Base-by-base conservation (phyloP, 1,140 invertebrate genomes). In the Geopemphigus sp. region DNA sequence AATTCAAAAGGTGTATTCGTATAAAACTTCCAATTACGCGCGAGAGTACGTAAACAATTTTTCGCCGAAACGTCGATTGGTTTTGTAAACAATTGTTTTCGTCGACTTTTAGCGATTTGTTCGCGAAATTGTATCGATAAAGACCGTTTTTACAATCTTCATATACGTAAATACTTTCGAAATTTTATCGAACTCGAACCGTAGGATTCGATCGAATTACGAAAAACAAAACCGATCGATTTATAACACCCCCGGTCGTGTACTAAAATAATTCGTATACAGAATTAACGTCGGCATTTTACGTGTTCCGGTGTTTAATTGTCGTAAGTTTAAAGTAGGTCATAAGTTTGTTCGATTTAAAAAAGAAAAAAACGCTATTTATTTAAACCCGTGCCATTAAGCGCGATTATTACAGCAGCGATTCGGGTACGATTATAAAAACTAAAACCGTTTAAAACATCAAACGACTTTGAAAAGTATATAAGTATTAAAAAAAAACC, bases 41-140 rank as follows among this genome's bases (percentile, higher is more conserved):
- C 0, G 19, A 26, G 47, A 19, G 32, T 39, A 39, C 3, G 53
- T 6, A 26, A 70, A 53, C 22, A 15, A 11, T 72, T 53, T 54
- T 29, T 32, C n/a, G 24, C 15, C 10, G n/a, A 47, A 5, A 61
- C 57, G 59, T 76, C 57, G 15, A 22, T 61, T 15, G 29, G 6
- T 47, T 59, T 76, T 61, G 39, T 19, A 5, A n/a, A n/a, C n/a
- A n/a, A 47, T 47, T 39, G 32, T 39, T 76, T 74, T 61, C 19
- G 61, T 61, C 6, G 47, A 47, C 56, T 61, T 29, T 78, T 61
- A 50, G 50, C 57, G 57, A 26, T 26, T 63, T 78, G 24, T n/a
- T 19, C 8, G n/a, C 15, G 22, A n/a, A n/a, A n/a, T n/a, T n/a
- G n/a, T n/a, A n/a, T n/a, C n/a, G 26, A 50, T 5, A 39, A 39